Evolutionary conservation across 2,113 vertebrate genomes (phyloP).

Genomic region (Hippocampus barbouri): DNA sequence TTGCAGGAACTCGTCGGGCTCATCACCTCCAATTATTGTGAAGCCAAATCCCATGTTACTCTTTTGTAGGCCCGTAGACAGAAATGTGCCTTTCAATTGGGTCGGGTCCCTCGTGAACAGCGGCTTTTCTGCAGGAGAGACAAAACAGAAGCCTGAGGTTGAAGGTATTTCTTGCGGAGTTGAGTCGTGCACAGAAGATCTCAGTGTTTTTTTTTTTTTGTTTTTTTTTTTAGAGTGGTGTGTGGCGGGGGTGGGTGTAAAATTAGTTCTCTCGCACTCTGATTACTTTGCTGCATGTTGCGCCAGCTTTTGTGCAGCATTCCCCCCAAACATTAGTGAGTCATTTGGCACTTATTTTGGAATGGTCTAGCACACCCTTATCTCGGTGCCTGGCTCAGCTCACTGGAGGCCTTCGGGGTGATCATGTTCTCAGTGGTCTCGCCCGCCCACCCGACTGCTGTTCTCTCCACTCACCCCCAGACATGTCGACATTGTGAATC

Average conservation of each 20-base stretch:
- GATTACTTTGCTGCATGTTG: not conserved
- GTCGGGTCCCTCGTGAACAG: slow-evolving; percentile 96
- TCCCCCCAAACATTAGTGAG: not conserved
- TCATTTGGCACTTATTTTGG: slow-evolving; percentile 16
- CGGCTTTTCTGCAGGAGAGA: slow-evolving; percentile 83
- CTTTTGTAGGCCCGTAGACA: slow-evolving; percentile 94
- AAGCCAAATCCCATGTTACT: slow-evolving; percentile 99
- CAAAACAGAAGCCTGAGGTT: not conserved
- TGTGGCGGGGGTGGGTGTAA: not conserved
- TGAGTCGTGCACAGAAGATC: not conserved
- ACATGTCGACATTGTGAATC: slow-evolving; percentile 37
- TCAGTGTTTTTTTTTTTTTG: not conserved
- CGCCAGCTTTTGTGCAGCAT: not conserved
- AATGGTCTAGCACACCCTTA: slow-evolving; percentile 27
- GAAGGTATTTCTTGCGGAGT: not conserved
- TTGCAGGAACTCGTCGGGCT: slow-evolving; percentile 97
- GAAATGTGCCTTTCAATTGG: slow-evolving; percentile 94
- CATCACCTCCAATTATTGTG: slow-evolving; percentile 98
- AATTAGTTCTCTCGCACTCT: not conserved
- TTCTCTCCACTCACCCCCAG: slow-evolving; percentile 29
- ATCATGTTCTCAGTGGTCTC: slow-evolving; percentile 40
- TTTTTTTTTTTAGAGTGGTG: not conserved
- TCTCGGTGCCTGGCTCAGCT: slow-evolving; percentile 22
- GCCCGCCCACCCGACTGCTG: slow-evolving; percentile 4
- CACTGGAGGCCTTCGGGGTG: slow-evolving; percentile 28